Conservation (phyloP, 1,140 invertebrate genomes). For the Helicoverpa zea region DNA sequence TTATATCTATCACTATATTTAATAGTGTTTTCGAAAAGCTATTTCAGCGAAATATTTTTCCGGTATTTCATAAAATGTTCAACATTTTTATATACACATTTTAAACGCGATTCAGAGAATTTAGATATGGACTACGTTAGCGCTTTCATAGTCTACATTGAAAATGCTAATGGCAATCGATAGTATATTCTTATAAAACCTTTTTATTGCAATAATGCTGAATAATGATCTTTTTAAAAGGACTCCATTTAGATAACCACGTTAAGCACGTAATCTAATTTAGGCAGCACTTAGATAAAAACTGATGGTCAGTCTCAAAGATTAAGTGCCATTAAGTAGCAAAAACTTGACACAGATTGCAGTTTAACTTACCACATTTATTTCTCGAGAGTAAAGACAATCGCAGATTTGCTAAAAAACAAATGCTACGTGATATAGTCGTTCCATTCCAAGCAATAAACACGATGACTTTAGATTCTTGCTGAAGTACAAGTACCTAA, state of each 20-base stretch:
- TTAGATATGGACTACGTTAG: not conserved
- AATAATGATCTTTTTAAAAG: too few species aligned
- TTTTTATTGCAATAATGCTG: too few species aligned
- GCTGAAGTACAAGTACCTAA: slow-evolving; percentile 2
- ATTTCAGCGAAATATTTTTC: slow-evolving; percentile 45
- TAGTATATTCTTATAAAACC: not conserved
- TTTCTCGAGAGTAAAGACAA: too few species aligned
- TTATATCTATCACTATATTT: slow-evolving; percentile 74
- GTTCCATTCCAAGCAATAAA: not conserved
- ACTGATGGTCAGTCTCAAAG: too few species aligned
- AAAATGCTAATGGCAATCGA: not conserved
- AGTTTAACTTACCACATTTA: too few species aligned
- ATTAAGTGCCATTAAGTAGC: too few species aligned
- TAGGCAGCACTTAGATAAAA: too few species aligned
- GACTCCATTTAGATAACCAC: too few species aligned
- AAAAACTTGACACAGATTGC: too few species aligned
- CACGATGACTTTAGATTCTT: not conserved
- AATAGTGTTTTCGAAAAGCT: slow-evolving; percentile 63
- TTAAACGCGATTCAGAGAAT: slow-evolving; percentile 23
- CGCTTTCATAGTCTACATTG: not conserved
- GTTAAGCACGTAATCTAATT: too few species aligned
- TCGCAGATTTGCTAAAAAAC: too few species aligned
- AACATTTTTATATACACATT: slow-evolving; percentile 20
- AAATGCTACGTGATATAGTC: not conserved
- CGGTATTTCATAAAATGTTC: slow-evolving; percentile 29